phyloP scores from a whole-genome alignment of 2,113 vertebrate species.

The Hucho hucho region DNA sequence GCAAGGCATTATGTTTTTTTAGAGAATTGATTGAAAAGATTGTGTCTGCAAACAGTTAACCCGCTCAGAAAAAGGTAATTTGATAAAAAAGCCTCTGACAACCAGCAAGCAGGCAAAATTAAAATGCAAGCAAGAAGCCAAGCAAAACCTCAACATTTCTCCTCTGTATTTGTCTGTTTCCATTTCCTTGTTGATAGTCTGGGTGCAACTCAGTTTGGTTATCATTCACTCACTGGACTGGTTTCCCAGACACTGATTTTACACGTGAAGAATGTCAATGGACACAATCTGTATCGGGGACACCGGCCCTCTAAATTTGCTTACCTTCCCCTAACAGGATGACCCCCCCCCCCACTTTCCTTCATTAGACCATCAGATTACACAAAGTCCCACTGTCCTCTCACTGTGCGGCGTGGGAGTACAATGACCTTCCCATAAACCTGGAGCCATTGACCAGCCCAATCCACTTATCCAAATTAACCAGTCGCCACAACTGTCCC shows the following conservation, averaged over 20 bases:
- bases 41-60: slow-evolving; percentile 5
- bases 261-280: no score
- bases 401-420: not conserved
- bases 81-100: not conserved
- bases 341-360: no score
- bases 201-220: not conserved
- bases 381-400: not conserved
- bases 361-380: not conserved
- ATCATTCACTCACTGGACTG: not conserved
- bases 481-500: not conserved
- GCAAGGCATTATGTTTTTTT: slow-evolving; percentile 17
- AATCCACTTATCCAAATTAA: no score
- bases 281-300: no score
- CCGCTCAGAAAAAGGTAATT: not conserved
- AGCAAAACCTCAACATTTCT: not conserved
- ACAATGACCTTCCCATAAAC: slow-evolving; percentile 43
- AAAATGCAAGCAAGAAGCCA: slow-evolving; percentile 2
- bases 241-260: no score
- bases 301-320: not conserved
- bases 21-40: slow-evolving; percentile 1
- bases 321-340: not conserved
- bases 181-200: not conserved
- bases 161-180: not conserved
- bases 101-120: slow-evolving; percentile 5
- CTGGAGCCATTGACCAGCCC: slow-evolving; percentile 46